A percentile compares a stretch with the other conserved stretches of the same genome.
phyloP scores from a whole-genome alignment of 1,140 invertebrate genomes.

The Palaemon carinicauda region DNA sequence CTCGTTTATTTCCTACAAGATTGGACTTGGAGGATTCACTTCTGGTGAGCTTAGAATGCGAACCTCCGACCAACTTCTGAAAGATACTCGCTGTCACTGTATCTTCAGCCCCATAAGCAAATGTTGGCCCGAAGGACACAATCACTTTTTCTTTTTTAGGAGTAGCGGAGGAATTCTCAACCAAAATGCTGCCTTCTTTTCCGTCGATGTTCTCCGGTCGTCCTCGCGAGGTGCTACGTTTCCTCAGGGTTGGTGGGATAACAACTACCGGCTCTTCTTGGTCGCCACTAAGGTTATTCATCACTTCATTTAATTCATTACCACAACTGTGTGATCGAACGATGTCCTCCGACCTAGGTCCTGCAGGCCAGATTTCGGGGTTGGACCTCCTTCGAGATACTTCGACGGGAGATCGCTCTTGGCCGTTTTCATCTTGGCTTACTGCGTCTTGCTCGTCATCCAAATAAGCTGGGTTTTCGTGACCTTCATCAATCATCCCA shows the following conservation, averaged over 20 bases:
- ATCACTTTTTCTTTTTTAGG: neutral
- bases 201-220: neutral
- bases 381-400: neutral
- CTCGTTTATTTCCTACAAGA: neutral
- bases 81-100: neutral
- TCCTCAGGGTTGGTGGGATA: conserved; percentile 23
- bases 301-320: neutral
- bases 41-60: neutral
- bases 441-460: conserved; percentile 4
- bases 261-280: neutral
- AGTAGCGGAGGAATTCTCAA: neutral
- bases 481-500: neutral
- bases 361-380: conserved; percentile 8
- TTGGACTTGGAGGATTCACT: conserved; percentile 13
- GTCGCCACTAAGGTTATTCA: neutral
- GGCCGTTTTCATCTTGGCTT: neutral
- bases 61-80: conserved; percentile 2
- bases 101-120: neutral
- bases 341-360: neutral
- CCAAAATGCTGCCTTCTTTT: neutral
- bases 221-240: conserved; percentile 35
- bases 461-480: conserved; percentile 19
- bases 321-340: neutral
- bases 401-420: neutral
- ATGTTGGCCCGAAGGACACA: neutral